These are phyloP conservation scores for Arothron firmamentum DNA, from an alignment of 2,113 vertebrate genomes.

Conservation along the genomic window DNA sequence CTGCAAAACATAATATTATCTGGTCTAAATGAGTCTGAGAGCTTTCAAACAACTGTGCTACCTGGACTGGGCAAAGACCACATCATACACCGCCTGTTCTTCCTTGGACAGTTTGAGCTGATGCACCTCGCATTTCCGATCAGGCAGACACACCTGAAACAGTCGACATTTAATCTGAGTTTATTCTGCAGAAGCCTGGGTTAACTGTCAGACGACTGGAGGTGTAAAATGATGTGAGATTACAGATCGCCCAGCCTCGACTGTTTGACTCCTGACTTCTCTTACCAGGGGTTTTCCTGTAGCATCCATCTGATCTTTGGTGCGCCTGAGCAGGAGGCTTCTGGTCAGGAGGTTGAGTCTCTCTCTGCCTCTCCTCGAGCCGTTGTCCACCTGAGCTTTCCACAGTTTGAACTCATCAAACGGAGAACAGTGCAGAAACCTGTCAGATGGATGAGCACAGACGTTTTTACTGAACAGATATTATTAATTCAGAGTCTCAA, in stretches of 20 bases:
- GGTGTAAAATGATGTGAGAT: background rate
- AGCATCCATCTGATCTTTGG: conserved; percentile 84
- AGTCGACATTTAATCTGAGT: background rate
- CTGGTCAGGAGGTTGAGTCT: conserved; percentile 87
- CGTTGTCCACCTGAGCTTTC: conserved; percentile 94
- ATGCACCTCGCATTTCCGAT: conserved; percentile 78
- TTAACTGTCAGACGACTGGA: background rate
- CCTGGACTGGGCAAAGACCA: conserved; percentile 89
- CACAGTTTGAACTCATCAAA: conserved; percentile 92
- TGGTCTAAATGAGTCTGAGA: too few relatives aligned
- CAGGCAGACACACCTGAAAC: conserved; percentile 83
- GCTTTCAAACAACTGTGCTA: conserved; percentile 44
- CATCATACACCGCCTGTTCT: conserved; percentile 84
- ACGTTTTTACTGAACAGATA: too few relatives aligned
- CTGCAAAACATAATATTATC: too few relatives aligned
- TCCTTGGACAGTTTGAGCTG: conserved; percentile 82
- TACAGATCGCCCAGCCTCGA: background rate
- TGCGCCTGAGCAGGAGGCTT: conserved; percentile 85
- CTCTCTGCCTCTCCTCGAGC: conserved; percentile 85
- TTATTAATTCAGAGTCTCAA: too few relatives aligned
- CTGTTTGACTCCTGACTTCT: background rate
- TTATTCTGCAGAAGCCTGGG: background rate
- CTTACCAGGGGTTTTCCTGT: conserved; percentile 86
- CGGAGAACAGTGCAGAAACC: conserved; percentile 90
- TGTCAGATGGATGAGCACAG: conserved; percentile 37